Base-by-base conservation (phyloP, 2,113 vertebrate genomes). In the Scalopus aquaticus region DNA sequence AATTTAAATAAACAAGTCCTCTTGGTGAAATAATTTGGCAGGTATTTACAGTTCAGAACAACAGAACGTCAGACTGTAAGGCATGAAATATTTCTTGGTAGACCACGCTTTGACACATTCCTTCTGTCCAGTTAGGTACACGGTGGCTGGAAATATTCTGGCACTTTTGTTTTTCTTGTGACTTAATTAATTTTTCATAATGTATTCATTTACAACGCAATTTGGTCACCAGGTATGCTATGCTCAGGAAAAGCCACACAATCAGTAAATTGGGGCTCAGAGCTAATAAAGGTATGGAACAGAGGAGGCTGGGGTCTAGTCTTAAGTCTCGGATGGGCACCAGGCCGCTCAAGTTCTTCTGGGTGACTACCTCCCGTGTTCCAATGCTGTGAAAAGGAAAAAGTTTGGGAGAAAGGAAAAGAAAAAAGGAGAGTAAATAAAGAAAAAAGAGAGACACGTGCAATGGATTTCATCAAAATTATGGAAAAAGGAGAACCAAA, bases 301-400 rank as follows among this genome's bases (percentile, higher is more conserved):
- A 99, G 98, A 99, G 98, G 83, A 99, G 99, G 98, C 98, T 99
- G 98, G 99, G 99, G 96, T 99, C 99, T 98, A 99, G 98, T 97
- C 99, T 99, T 98, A 99, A 98, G 98, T 99, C 99, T 96, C 99
- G 99, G 98, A 99, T 98, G 90, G 99, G 99, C 98, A 99, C 99
- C 99, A 99, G 97, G 97, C 99, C 99, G 96, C 99, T 99, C 99
- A 99, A 98, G 99, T 99, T 99, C 99, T 99, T 99, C 99, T 99
- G 99, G 98, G 99, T 99, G 98, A 99, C 99, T 98, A 99, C 98
- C 99, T 99, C 99, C 98, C 99, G 99, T 96, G 99, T 99, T 98
- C 99, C 99, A 99, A 99, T 98, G 98, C 99, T 99, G 99, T 98
- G 98, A 99, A 99, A 98, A 98, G 98, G 98, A 98, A 98, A 97